phyloP scores from a whole-genome alignment of 2,888 invertebrate genomes.

The Luffia ferchaultella region DNA sequence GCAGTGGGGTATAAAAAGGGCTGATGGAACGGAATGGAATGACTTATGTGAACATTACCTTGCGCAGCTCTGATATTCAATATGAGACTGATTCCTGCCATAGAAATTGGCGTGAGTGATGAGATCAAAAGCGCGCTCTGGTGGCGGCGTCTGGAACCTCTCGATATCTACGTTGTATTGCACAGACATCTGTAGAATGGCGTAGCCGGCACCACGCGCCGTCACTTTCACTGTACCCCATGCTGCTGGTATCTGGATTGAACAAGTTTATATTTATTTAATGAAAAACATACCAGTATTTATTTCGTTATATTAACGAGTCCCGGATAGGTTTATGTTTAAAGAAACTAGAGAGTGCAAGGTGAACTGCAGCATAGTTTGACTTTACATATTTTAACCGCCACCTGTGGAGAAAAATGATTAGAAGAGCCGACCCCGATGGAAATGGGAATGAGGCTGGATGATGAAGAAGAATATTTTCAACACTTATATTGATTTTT shows the following conservation, averaged over 20 bases:
- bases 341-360: no score
- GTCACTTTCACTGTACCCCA: conserved; percentile 95
- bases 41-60: conserved; percentile 57
- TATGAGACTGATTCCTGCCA: conserved; percentile 94
- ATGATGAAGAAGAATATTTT: no score
- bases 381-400: no score
- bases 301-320: conserved; percentile 5
- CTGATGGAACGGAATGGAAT: background rate
- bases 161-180: conserved; percentile 90
- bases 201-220: conserved; percentile 93
- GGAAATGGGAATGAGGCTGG: no score
- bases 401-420: no score
- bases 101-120: conserved; percentile 77
- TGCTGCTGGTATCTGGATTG: conserved; percentile 81
- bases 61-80: conserved; percentile 86
- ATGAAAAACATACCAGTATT: conserved; percentile 1
- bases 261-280: conserved; percentile 62
- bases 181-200: conserved; percentile 91
- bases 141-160: conserved; percentile 86
- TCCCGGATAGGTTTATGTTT: no score
- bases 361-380: no score
- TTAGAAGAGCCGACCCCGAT: no score
- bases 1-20: no score
- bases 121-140: conserved; percentile 81
- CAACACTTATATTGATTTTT: no score